phyloP scores from a whole-genome alignment of 1,140 invertebrate species.

The Limonius californicus region DNA sequence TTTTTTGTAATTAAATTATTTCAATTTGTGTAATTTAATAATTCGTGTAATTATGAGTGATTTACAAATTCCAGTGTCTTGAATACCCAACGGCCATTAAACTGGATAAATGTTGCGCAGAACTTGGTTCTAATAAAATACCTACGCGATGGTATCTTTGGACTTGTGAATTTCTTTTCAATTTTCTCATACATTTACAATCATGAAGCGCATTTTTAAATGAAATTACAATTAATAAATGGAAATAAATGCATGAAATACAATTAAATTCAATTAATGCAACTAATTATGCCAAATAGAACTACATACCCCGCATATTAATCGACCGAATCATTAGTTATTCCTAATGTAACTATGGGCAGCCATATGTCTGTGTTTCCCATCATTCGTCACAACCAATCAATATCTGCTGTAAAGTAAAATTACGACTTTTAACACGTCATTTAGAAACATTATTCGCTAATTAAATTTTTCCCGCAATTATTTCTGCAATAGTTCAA shows the following conservation, averaged over 20 bases:
- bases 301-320: constrained; percentile 24
- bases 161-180: constrained; percentile 1
- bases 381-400: not conserved
- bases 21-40: not conserved
- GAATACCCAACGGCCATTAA: too few species aligned
- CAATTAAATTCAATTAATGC: constrained; percentile 25
- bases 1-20: not conserved
- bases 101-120: too few species aligned
- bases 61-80: too few species aligned
- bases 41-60: not conserved
- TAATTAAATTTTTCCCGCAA: too few species aligned
- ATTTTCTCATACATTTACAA: constrained; percentile 11
- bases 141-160: too few species aligned
- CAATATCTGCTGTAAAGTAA: not conserved
- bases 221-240: constrained; percentile 7
- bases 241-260: constrained; percentile 14
- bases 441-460: too few species aligned
- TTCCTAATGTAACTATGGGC: constrained; percentile 18
- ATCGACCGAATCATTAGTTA: constrained; percentile 23
- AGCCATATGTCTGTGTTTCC: constrained; percentile 11
- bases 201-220: not conserved
- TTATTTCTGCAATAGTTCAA: too few species aligned
- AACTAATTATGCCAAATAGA: constrained; percentile 24
- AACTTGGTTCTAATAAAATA: too few species aligned
- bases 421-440: not conserved